These are phyloP conservation scores for Chascanopsetta lugubris DNA, from an alignment of 2,113 vertebrate genomes.

Conservation along the genomic window DNA sequence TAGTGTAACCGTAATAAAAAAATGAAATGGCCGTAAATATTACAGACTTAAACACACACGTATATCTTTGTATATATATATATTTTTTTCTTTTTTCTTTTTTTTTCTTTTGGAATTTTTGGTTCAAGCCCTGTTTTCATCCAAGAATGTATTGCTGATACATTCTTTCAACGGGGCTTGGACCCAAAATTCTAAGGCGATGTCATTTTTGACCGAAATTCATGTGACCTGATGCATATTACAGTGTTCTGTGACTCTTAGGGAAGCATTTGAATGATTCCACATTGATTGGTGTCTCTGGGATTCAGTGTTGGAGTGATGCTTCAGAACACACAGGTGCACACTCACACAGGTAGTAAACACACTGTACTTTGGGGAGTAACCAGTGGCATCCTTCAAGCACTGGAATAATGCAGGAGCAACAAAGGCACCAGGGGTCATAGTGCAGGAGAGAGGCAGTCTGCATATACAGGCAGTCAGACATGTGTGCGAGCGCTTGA, in stretches of 20 bases:
- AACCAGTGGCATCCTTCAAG: constrained; percentile 22
- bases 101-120: no score
- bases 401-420: constrained; percentile 37
- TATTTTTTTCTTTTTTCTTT: no score
- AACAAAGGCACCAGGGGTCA: constrained; percentile 28
- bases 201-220: no score
- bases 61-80: no score
- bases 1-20: no score
- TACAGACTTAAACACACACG: no score
- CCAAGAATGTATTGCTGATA: no score
- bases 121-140: no score
- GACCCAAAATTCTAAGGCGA: no score
- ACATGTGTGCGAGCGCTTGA: constrained; percentile 28
- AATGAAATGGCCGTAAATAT: no score
- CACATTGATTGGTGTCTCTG: constrained; percentile 10
- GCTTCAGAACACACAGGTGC: constrained; percentile 1
- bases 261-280: neutral
- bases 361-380: constrained; percentile 11
- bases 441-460: constrained; percentile 19
- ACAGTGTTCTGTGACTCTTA: neutral
- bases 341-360: neutral
- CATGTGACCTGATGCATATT: constrained; percentile 6
- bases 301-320: constrained; percentile 23
- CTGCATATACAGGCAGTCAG: constrained; percentile 14
- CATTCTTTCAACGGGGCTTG: no score